These are phyloP conservation scores for Charanyca ferruginea DNA, from an alignment of 2,888 invertebrate genomes.

Conservation along the genomic window DNA sequence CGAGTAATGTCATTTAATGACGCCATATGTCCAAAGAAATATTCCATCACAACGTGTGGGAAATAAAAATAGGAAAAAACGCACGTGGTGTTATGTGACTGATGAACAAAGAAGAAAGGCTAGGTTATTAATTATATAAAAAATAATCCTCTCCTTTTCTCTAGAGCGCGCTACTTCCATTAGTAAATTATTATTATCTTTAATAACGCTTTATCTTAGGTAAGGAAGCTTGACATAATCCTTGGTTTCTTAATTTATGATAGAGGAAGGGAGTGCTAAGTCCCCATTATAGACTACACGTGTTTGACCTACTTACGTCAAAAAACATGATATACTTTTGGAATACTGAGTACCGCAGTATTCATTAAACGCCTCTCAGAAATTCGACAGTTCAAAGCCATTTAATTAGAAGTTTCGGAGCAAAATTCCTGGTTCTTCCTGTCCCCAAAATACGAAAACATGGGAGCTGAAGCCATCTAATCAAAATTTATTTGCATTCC, in stretches of 20 bases:
- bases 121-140: conserved; percentile 22
- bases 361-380: conserved; percentile 27
- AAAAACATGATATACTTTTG: conserved; percentile 20
- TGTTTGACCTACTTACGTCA: conserved; percentile 58
- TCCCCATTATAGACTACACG: conserved; percentile 46
- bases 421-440: conserved; percentile 12
- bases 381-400: conserved; percentile 41
- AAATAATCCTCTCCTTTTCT: conserved; percentile 2
- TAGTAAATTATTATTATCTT: conserved; percentile 2
- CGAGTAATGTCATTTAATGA: conserved; percentile 64
- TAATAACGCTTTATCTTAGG: conserved; percentile 6
- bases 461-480: conserved; percentile 21
- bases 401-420: conserved; percentile 31
- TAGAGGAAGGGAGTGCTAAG: conserved; percentile 32
- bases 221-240: conserved; percentile 25
- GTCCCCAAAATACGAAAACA: conserved; percentile 16
- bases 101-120: conserved; percentile 18
- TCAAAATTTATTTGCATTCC: conserved; percentile 24
- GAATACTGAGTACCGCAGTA: conserved; percentile 1
- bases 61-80: conserved; percentile 67
- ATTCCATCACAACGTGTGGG: conserved; percentile 65
- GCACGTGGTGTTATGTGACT: conserved; percentile 36
- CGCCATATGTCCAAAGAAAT: conserved; percentile 59
- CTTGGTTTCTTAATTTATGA: conserved; percentile 40
- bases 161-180: neutral